Conservation (phyloP, 2,113 vertebrate species). For the Perognathus longimembris region DNA sequence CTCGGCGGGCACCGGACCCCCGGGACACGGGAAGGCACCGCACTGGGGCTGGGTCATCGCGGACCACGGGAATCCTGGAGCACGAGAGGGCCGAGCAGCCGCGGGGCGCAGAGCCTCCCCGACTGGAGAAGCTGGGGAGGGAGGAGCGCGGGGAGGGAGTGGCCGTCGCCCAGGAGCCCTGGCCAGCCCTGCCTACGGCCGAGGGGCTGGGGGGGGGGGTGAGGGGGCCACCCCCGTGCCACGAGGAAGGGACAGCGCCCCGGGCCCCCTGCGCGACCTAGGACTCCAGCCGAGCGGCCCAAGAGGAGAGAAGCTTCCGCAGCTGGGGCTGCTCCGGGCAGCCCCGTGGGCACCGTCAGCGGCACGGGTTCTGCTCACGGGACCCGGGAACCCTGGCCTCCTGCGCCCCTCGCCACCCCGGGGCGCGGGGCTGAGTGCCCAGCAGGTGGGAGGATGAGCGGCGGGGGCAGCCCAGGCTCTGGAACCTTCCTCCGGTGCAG, state of each 20-base stretch:
- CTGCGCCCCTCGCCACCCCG: too few species aligned
- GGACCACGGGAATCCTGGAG: accelerated
- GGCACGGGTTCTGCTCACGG: accelerated
- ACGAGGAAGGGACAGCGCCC: too few species aligned
- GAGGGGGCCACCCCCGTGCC: too few species aligned
- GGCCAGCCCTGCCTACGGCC: too few species aligned
- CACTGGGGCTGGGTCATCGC: accelerated
- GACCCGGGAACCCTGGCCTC: accelerated
- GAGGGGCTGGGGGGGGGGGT: too few species aligned
- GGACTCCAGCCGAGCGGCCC: background rate
- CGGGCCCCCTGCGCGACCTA: too few species aligned
- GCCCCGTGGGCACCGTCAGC: too few species aligned
- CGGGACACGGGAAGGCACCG: accelerated
- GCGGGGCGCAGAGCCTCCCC: too few species aligned
- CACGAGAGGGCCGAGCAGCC: too few species aligned
- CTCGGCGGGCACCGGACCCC: background rate
- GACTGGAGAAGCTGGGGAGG: too few species aligned
- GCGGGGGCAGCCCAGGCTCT: background rate
- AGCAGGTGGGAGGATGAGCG: too few species aligned
- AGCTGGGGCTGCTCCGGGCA: accelerated
- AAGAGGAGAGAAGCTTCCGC: accelerated
- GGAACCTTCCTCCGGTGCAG: background rate
- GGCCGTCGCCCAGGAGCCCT: background rate
- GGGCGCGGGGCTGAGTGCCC: background rate
- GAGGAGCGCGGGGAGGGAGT: background rate